Base-by-base conservation (phyloP, 2,113 vertebrate species). In the Oreochromis spilurus region DNA sequence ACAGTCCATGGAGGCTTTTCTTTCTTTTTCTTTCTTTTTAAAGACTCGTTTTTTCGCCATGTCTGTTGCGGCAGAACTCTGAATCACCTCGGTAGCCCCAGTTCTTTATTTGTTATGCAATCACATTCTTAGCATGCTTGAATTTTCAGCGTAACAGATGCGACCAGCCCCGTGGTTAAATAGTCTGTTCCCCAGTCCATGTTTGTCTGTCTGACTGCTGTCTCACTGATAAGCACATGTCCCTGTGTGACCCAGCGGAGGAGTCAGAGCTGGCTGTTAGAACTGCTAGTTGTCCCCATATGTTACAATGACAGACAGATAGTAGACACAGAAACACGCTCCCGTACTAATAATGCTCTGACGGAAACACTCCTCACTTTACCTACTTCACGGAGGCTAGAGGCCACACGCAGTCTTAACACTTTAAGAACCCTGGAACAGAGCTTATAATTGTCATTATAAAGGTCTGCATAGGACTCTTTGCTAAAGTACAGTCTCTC, bases 151-250 rank as follows among this genome's bases (percentile, higher is more conserved):
- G 79, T 80, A 91, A 88, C 90, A 92, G 90, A 94, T 89, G 92
- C 26, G 77, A 82, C 84, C 72, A 36, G 81, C 90, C 86, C 78
- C 54, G n/a, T 89, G 83, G 86, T 93, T 93, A 84, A 87, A 90
- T 83, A 84, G 82, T 89, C 87, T 83, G 90, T 81, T 91, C 83
- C 87, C 58, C 75, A 14, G 7, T 75, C 85, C 81, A 19, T 93
- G 86, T 94, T 91, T 94, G 91, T 88, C 90, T 91, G 88, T 91
- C 84, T 93, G 87, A 88, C 91, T 91, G 92, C 88, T 84, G 88
- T 88, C 88, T 87, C 62, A 5, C 88, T 92, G 90, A 88, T 92
- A 88, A 93, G 88, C 79, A 88, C 48, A 52, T 89, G 89, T 90
- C 93, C 94, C 85, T 14, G 72, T 16, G 72, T 93, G 93, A 93